These are phyloP conservation scores for Antheraea pernyi DNA, from an alignment of 1,140 invertebrate genomes.

Conservation along the genomic window DNA sequence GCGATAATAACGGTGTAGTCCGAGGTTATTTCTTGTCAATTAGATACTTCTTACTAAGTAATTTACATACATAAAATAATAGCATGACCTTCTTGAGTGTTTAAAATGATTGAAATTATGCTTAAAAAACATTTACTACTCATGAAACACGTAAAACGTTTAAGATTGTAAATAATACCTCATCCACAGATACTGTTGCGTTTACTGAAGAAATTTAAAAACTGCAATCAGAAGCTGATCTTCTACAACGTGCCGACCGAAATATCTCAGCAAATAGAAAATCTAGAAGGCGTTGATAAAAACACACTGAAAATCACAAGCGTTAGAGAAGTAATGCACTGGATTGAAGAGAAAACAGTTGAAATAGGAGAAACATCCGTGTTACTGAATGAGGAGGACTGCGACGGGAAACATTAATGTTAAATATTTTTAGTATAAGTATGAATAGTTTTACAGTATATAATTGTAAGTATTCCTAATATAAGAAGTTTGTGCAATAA, in stretches of 20 bases:
- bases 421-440: background rate
- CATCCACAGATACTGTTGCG: constrained; percentile 62
- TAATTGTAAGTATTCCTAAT: background rate
- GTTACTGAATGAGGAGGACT: constrained; percentile 11
- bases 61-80: too few species aligned
- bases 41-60: too few species aligned
- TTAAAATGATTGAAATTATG: too few species aligned
- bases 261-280: constrained; percentile 36
- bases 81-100: too few species aligned
- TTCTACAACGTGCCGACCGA: constrained; percentile 84
- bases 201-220: constrained; percentile 82
- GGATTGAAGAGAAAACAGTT: background rate
- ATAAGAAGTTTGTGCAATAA: background rate
- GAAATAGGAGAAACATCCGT: constrained; percentile 19
- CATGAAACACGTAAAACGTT: too few species aligned
- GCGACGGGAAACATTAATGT: background rate
- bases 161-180: background rate
- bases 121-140: too few species aligned
- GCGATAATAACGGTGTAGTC: too few species aligned
- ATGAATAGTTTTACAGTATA: background rate
- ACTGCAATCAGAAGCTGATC: constrained; percentile 80
- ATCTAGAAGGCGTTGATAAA: constrained; percentile 26
- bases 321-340: constrained; percentile 23
- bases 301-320: constrained; percentile 25
- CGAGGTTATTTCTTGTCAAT: too few species aligned